Conservation (phyloP, 2,888 invertebrate species). For the Neocrepidodera transversa region DNA sequence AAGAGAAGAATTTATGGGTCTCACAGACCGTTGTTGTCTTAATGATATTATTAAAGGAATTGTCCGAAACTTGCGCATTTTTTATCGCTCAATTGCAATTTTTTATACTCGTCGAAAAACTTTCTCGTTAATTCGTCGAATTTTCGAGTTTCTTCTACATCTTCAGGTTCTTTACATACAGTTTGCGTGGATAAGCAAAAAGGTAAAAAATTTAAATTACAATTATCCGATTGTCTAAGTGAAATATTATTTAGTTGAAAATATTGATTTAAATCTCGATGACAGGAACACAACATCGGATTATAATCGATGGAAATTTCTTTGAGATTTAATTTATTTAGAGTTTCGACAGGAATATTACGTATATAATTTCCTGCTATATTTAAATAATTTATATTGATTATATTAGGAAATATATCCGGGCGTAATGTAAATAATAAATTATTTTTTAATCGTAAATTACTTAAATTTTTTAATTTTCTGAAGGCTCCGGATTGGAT, state of each 20-base stretch:
- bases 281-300: slow-evolving; percentile 15
- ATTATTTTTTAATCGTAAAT: slow-evolving; percentile 15
- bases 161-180: not conserved
- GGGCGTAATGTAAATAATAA: not conserved
- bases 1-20: too few relatives aligned
- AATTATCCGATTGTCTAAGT: not conserved
- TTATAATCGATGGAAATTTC: slow-evolving; percentile 10
- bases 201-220: slow-evolving; percentile 7
- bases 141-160: not conserved
- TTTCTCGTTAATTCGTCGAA: not conserved
- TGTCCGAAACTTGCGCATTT: too few relatives aligned
- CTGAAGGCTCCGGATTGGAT: slow-evolving; percentile 7
- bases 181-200: slow-evolving; percentile 1
- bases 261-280: not conserved
- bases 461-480: not conserved
- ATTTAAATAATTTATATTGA: slow-evolving; percentile 1
- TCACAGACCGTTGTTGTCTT: too few relatives aligned
- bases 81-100: not conserved
- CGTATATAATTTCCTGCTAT: slow-evolving; percentile 5
- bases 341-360: not conserved
- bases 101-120: not conserved
- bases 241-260: not conserved
- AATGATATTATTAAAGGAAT: too few relatives aligned
- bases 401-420: slow-evolving; percentile 1
- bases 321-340: not conserved